Evolutionary conservation across 1,140 invertebrate genomes (phyloP).

Genomic region (Drosophila punjabiensis): DNA sequence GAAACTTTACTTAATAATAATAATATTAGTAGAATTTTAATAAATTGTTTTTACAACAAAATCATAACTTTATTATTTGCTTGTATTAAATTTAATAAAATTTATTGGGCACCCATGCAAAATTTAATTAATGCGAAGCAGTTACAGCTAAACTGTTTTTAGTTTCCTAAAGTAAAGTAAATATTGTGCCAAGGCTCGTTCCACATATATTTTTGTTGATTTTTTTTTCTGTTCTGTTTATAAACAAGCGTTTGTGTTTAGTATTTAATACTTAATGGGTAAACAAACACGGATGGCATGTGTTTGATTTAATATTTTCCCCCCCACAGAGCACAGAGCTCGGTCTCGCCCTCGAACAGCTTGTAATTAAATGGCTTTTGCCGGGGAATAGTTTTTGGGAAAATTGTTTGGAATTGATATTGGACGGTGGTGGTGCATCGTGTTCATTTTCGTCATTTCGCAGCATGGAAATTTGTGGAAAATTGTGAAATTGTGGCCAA

Average conservation of each 20-base stretch:
- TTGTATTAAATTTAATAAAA: not conserved
- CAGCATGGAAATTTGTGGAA: slow-evolving; percentile 14
- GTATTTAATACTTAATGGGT: slow-evolving; percentile 19
- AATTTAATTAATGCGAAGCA: not conserved
- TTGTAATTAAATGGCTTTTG: slow-evolving; percentile 7
- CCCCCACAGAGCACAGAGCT: too few relatives aligned
- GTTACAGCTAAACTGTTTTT: not conserved
- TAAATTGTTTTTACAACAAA: not conserved
- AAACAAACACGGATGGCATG: slow-evolving; percentile 3
- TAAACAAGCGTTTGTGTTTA: slow-evolving; percentile 5
- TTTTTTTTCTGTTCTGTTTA: not conserved
- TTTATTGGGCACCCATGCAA: not conserved
- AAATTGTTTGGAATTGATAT: slow-evolving; percentile 19
- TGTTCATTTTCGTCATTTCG: slow-evolving; percentile 17
- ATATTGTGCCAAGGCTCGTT: not conserved
- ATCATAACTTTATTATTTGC: not conserved
- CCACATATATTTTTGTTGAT: not conserved
- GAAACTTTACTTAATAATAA: too few relatives aligned
- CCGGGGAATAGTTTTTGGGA: slow-evolving; percentile 3
- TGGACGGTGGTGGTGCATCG: not conserved
- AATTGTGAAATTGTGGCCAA: slow-evolving; percentile 27
- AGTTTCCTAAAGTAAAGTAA: not conserved
- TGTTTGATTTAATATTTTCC: not conserved
- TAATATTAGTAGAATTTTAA: not conserved
- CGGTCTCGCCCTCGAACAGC: too few relatives aligned